Percentiles rank a stretch among this genome's conserved stretches.
Conservation (phyloP, 2,888 invertebrate genomes). For the Rhagonycha lutea region DNA sequence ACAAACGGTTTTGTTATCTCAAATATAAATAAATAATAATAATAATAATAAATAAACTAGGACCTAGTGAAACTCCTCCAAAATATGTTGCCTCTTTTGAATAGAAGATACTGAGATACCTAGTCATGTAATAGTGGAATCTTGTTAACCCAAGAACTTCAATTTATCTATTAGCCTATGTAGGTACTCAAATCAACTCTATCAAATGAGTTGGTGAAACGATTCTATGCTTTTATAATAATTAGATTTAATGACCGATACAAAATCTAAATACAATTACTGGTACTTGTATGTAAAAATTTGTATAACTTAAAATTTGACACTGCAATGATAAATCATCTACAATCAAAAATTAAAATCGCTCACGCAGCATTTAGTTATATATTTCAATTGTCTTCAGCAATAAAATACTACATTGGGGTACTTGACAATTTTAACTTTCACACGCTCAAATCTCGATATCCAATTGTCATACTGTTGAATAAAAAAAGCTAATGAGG, state of each 20-base stretch:
- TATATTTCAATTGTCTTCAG: constrained; percentile 53
- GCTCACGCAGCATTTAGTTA: constrained; percentile 37
- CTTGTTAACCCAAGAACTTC: too few species aligned
- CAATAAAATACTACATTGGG: constrained; percentile 49
- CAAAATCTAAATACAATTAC: neutral
- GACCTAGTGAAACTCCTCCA: too few species aligned
- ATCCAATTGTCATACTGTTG: constrained; percentile 46
- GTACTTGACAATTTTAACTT: constrained; percentile 47
- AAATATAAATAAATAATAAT: too few species aligned
- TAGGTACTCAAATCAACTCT: too few species aligned
- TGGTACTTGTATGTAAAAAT: neutral
- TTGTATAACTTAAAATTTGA: neutral
- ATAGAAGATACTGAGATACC: too few species aligned
- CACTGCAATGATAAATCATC: neutral
- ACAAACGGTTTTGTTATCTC: too few species aligned
- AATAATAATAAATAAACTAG: too few species aligned
- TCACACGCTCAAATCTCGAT: constrained; percentile 52
- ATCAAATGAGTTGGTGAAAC: too few species aligned
- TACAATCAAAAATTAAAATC: constrained; percentile 23
- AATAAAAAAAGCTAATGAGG: constrained; percentile 51
- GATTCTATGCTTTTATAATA: too few species aligned
- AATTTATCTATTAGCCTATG: too few species aligned
- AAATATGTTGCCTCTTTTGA: too few species aligned
- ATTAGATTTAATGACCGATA: neutral
- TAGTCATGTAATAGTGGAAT: too few species aligned